These are phyloP conservation scores for Amphiprion percula DNA, from an alignment of 2,113 vertebrate genomes.

Conservation along the genomic window DNA sequence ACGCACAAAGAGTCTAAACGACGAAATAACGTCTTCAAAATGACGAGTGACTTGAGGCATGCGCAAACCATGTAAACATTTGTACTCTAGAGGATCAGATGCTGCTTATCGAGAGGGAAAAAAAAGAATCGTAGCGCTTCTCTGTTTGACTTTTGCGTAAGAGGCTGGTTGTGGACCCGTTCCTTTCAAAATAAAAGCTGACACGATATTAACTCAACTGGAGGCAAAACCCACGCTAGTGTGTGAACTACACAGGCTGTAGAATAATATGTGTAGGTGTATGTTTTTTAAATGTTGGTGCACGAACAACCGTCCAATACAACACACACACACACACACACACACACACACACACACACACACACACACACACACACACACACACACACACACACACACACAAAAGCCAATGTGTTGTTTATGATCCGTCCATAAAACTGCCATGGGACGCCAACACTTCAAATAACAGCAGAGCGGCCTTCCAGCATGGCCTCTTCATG, in stretches of 20 bases:
- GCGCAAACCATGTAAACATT: slow-evolving; percentile 83
- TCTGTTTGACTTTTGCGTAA: slow-evolving; percentile 18
- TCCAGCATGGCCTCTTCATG: slow-evolving; percentile 30
- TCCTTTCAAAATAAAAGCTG: not conserved
- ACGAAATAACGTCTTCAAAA: slow-evolving; percentile 51
- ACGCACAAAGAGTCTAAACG: slow-evolving; percentile 65
- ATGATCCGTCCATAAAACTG: slow-evolving; percentile 69
- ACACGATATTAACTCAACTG: no score
- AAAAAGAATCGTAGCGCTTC: slow-evolving; percentile 1
- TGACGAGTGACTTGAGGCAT: slow-evolving; percentile 70
- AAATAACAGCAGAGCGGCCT: slow-evolving; percentile 31
- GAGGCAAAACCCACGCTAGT: no score
- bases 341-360: slow-evolving; percentile 26
- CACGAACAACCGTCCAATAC: not conserved
- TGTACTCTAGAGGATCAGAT: slow-evolving; percentile 46
- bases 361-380: slow-evolving; percentile 30
- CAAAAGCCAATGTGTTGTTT: slow-evolving; percentile 62
- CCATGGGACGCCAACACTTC: slow-evolving; percentile 55
- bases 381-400: slow-evolving; percentile 23
- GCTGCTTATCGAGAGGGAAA: not conserved
- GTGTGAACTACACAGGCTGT: no score
- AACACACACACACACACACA: not conserved
- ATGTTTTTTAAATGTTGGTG: not conserved
- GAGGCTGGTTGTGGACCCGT: slow-evolving; percentile 26
- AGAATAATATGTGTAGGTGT: not conserved